Conservation (phyloP, 1,140 invertebrate genomes). For the Bombyx mandarina region DNA sequence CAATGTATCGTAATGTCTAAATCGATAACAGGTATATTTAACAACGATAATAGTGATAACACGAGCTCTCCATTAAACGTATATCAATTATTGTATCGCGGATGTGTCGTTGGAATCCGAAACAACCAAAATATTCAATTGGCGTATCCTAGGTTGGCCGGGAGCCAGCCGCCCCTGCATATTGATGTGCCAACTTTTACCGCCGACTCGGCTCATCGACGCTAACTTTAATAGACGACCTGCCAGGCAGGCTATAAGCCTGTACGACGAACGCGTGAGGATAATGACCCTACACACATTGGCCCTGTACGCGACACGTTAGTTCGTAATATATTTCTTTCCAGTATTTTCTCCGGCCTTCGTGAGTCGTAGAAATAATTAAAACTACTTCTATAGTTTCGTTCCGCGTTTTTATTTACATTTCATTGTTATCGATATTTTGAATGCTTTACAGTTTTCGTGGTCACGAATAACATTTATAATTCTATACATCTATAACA, state of each 20-base stretch:
- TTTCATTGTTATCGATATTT: no score
- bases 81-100: slow-evolving; percentile 30
- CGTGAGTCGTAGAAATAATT: no score
- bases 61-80: slow-evolving; percentile 28
- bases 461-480: no score
- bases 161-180: slow-evolving; percentile 37
- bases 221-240: slow-evolving; percentile 30
- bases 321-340: no score
- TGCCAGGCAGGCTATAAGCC: slow-evolving; percentile 37
- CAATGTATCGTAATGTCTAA: no score
- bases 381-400: no score
- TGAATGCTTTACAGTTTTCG: no score
- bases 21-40: no score
- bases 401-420: no score
- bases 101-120: slow-evolving; percentile 20
- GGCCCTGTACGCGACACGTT: background rate
- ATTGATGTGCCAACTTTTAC: slow-evolving; percentile 51
- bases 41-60: background rate
- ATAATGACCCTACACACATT: slow-evolving; percentile 28
- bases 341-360: no score
- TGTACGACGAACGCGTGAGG: slow-evolving; percentile 27
- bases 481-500: no score
- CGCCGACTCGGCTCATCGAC: slow-evolving; percentile 37
- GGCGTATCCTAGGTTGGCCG: slow-evolving; percentile 38
- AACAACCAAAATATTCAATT: slow-evolving; percentile 47